phyloP scores from a whole-genome alignment of 1,140 invertebrate species.

The Liolophura sinensis region DNA sequence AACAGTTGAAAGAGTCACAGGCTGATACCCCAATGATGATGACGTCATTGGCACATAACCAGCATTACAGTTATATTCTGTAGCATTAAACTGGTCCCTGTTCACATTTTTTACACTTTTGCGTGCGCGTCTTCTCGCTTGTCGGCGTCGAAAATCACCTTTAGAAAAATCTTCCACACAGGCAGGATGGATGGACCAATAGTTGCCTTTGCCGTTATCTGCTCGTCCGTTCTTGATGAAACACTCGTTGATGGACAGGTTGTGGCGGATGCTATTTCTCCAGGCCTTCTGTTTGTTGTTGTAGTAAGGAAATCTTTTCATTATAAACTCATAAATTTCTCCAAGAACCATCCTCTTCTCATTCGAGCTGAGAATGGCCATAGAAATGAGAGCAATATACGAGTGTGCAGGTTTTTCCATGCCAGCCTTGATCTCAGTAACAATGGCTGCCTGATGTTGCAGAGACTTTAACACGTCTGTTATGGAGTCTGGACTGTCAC shows the following conservation, averaged over 20 bases:
- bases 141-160: slow-evolving; percentile 91
- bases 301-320: slow-evolving; percentile 63
- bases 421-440: no score
- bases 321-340: slow-evolving; percentile 61
- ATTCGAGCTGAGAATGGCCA: slow-evolving; percentile 70
- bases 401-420: slow-evolving; percentile 64
- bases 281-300: slow-evolving; percentile 70
- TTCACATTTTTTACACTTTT: slow-evolving; percentile 23
- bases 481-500: no score
- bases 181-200: slow-evolving; percentile 96
- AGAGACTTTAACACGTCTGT: slow-evolving; percentile 21
- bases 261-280: slow-evolving; percentile 69
- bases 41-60: neutral
- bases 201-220: slow-evolving; percentile 94
- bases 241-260: slow-evolving; percentile 95
- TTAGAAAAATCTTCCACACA: slow-evolving; percentile 93
- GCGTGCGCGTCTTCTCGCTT: slow-evolving; percentile 74
- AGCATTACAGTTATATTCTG: neutral
- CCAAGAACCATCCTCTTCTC: slow-evolving; percentile 58
- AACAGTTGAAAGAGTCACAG: slow-evolving; percentile 29
- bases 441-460: no score
- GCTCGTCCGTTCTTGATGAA: slow-evolving; percentile 87
- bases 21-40: slow-evolving; percentile 28
- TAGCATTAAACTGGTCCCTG: no score
- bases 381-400: slow-evolving; percentile 71